Base-by-base conservation (phyloP, 2,113 vertebrate genomes). In the Fulmarus glacialis region DNA sequence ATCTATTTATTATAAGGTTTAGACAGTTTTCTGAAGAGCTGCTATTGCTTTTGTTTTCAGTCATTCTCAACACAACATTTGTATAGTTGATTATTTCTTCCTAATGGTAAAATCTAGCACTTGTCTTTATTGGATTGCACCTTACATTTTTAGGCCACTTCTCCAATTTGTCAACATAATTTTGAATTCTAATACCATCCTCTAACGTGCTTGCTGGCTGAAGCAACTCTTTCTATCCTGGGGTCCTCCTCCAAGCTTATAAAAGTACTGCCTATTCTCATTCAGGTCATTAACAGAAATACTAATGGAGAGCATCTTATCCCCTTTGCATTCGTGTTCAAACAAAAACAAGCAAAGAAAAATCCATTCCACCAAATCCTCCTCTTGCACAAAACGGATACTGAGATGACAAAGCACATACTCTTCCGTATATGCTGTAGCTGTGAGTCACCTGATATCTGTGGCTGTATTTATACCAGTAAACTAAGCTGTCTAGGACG, bases 381-480 rank as follows among this genome's bases (percentile, higher is more conserved):
- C 5, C 70, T 60, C 6, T 30, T 67, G 22, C 26, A 19, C 15
- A 74, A 62, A 53, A 15, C 32, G 4, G n/a, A n/a, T 48, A 12
- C 7, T 48, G 16, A 71, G 22, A 59, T 75, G 62, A 62, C 17
- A 86, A 72, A 64, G 38, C 6, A 11, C 22, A 36, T 18, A 2
- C 3, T 53, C 11, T 43, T 36, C 15, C 4, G 1, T 40, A 15
- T 30, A 8, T 74, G 23, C 16, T 53, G 38, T n/a, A 47, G 16
- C n/a, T 32, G 42, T 38, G 30, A 63, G 21, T 48, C 50, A 27
- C 16, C 68, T 87, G 34, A 7, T 66, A 26, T 30, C 36, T 2
- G 1, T 21, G 20, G 6, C 32, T 48, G 4, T 9, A 6, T 47
- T 52, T 58, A 58, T 6, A 4, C 11, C 2, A 4, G 6, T 60